Evolutionary conservation across 1,140 invertebrate species (phyloP), one percentile per base, ranked within the genome.

Genomic region (Oncopodura yosiiana): DNA sequence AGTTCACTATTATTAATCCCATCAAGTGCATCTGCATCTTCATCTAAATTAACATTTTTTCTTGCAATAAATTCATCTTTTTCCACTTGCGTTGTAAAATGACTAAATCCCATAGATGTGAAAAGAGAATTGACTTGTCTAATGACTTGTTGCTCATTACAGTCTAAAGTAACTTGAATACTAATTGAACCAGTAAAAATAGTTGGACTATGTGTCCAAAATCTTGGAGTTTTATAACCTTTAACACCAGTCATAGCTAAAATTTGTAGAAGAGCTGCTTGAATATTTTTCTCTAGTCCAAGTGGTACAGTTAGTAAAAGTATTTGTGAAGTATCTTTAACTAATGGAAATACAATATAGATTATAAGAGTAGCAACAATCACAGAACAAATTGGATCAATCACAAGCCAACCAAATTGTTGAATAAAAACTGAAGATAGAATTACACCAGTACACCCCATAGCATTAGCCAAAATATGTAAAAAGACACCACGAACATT

Each of bases 371-470:
- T 62, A 3, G 78, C 74, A 55, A 81, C 77, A 58, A 81, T 75
- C 5, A 81, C 53, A 5, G 79, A 81, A 63, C 79, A 81, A n/a
- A 81, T 68, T 2, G 79, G 79, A 66, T 81, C 79, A 4, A 78
- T 77, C 50, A 78, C 74, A 44, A 75, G 70, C 73, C 74, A 78
- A 5, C 75, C 78, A 70, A 77, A 77, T 53, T 74, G 69, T 63
- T 81, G 73, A 39, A 81, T 79, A 3, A 80, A 66, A n/a, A 81
- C 53, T 4, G 78, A 76, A 14, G 77, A 79, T 14, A 79, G 70
- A 46, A 81, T 81, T 2, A 80, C 78, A 37, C 79, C 79, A 21
- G 81, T 74, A 64, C 76, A 78, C 19, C 79, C 78, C 39, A 81
- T 65, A 3, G 79, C 81, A 65, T 81, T 79, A 9, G 79, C 79